A percentile compares a stretch with the other conserved stretches of the same genome.
Evolutionary conservation across 2,797 vertebrate genomes (phyloP).

Genomic region (Sebastes cheni): DNA sequence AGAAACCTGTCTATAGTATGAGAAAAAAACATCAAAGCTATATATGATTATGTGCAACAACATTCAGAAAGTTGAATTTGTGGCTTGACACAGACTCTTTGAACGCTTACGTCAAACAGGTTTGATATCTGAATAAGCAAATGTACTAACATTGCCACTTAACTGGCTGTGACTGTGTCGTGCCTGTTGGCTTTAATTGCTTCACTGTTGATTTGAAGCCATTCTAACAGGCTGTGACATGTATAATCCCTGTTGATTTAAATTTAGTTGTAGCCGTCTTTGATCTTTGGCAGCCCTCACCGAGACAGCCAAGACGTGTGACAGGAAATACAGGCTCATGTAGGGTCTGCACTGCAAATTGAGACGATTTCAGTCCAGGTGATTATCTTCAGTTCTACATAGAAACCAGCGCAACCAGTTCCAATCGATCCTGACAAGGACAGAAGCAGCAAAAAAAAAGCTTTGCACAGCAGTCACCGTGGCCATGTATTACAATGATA

Average conservation of each 20-base stretch:
- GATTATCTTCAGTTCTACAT: background rate
- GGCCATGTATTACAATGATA: background rate
- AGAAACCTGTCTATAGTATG: too few species aligned
- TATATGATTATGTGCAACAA: background rate
- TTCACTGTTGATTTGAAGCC: slow-evolving; percentile 49
- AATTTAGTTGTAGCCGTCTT: slow-evolving; percentile 41
- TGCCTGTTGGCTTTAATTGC: slow-evolving; percentile 48
- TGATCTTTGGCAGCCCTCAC: slow-evolving; percentile 35
- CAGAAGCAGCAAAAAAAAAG: background rate
- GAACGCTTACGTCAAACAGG: background rate
- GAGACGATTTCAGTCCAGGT: background rate
- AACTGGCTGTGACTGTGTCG: slow-evolving; percentile 20
- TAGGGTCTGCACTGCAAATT: background rate
- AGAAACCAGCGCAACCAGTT: background rate
- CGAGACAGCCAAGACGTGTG: slow-evolving; percentile 8
- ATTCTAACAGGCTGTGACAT: slow-evolving; percentile 49
- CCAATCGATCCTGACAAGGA: background rate
- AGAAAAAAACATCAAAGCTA: background rate
- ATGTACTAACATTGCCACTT: slow-evolving; percentile 1
- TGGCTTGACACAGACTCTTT: background rate
- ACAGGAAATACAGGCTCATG: background rate
- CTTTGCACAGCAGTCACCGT: background rate
- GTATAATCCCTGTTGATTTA: slow-evolving; percentile 54
- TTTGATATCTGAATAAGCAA: slow-evolving; percentile 26
- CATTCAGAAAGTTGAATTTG: background rate